A percentile compares a stretch with the other conserved stretches of the same genome.
These are phyloP conservation scores for Pseudolaguvia tuberculata DNA, from an alignment of 2,113 vertebrate genomes.

Conservation along the genomic window DNA sequence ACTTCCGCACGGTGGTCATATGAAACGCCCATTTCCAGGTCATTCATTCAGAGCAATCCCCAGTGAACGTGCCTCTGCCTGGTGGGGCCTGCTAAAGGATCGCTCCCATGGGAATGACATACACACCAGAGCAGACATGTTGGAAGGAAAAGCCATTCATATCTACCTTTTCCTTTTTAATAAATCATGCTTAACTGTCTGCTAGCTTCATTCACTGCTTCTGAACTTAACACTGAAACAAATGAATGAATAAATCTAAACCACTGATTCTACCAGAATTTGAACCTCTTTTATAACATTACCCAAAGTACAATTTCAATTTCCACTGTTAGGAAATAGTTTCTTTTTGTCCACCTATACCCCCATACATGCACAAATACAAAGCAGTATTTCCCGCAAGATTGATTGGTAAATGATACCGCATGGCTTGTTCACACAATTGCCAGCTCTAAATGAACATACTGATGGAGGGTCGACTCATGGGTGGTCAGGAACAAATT, in stretches of 20 bases:
- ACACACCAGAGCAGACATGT: conserved; percentile 11
- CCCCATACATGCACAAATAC: conserved; percentile 9
- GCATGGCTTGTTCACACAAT: conserved; percentile 39
- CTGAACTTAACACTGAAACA: too few relatives aligned
- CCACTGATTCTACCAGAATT: neutral
- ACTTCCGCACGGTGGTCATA: conserved; percentile 63
- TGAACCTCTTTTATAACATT: neutral
- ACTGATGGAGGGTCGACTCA: conserved; percentile 23
- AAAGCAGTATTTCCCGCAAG: conserved; percentile 24
- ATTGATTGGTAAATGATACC: conserved; percentile 40
- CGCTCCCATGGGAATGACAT: conserved; percentile 55
- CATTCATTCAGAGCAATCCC: conserved; percentile 64
- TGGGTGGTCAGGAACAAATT: conserved; percentile 41
- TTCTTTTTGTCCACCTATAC: neutral
- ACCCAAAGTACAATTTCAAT: neutral
- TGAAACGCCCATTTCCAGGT: conserved; percentile 69
- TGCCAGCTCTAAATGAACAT: conserved; percentile 42
- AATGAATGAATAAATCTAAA: neutral
- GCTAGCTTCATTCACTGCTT: neutral
- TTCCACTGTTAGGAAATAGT: neutral
- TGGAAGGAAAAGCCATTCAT: neutral
- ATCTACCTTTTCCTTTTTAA: neutral
- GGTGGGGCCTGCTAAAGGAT: conserved; percentile 63
- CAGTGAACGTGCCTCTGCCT: conserved; percentile 57
- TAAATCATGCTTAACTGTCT: neutral